A percentile compares a stretch with the other conserved stretches of the same genome.
These are phyloP conservation scores for Ctenosaura bakeri DNA, from an alignment of 2,797 vertebrate species.

Conservation along the genomic window DNA sequence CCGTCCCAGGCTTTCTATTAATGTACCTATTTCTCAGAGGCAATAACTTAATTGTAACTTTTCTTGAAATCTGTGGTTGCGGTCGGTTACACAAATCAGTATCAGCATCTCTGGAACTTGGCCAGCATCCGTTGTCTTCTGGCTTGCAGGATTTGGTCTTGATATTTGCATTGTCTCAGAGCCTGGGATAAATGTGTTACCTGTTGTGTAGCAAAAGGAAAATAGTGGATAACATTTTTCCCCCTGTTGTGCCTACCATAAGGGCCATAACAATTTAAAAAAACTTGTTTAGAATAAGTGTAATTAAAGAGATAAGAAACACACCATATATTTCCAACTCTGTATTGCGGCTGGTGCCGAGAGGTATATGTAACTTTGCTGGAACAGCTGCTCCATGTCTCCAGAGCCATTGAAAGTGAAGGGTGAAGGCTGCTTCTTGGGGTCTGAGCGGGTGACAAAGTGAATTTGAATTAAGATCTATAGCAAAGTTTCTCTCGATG, in stretches of 20 bases:
- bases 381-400: no score
- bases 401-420: no score
- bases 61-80: no score
- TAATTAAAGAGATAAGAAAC: slow-evolving; percentile 21
- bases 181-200: no score
- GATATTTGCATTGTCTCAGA: neutral
- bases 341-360: neutral
- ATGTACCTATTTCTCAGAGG: no score
- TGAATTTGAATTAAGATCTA: neutral
- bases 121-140: neutral
- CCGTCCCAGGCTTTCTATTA: no score
- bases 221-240: no score
- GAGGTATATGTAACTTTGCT: neutral
- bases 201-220: no score
- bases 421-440: neutral
- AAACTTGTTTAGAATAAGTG: neutral
- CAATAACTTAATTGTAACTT: no score
- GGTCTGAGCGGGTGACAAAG: no score
- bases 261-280: neutral
- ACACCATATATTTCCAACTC: neutral
- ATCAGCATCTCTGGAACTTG: no score
- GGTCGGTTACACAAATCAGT: no score
- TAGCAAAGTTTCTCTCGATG: neutral
- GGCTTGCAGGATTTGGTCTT: neutral
- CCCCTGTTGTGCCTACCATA: neutral